A percentile compares a stretch with the other conserved stretches of the same genome.
Evolutionary conservation across 1,140 invertebrate species (phyloP).

Genomic region (Sycophaga agraensis): DNA sequence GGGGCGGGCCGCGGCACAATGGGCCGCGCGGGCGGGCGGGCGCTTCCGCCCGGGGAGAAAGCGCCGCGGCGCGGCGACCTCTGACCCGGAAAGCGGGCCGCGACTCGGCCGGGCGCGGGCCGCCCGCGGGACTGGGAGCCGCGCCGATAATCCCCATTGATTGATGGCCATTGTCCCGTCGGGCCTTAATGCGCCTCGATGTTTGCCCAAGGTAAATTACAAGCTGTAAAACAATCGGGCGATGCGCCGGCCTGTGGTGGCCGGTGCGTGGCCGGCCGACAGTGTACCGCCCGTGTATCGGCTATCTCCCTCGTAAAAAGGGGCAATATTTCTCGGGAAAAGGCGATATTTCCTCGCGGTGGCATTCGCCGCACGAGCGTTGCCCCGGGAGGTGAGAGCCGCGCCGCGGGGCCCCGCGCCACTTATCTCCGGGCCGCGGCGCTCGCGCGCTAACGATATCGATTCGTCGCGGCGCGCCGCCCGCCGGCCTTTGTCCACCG

Average conservation of each 20-base stretch:
- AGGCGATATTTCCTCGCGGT: conserved; percentile 48
- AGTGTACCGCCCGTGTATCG: too few relatives aligned
- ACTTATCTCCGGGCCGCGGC: neutral
- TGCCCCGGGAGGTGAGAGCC: conserved; percentile 54
- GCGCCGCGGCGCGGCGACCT: conserved; percentile 48
- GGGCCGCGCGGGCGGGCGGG: conserved; percentile 1
- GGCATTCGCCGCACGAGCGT: conserved; percentile 52
- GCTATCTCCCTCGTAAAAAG: conserved; percentile 16
- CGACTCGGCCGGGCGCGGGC: too few relatives aligned
- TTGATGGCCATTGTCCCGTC: conserved; percentile 13
- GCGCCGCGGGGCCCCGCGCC: conserved; percentile 39
- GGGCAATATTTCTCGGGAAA: conserved; percentile 18
- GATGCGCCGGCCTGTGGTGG: too few relatives aligned
- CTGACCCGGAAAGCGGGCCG: too few relatives aligned
- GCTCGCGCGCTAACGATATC: neutral
- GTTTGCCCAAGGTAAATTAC: conserved; percentile 23
- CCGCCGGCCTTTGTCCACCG: too few relatives aligned
- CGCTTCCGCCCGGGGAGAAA: conserved; percentile 50
- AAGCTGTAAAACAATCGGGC: conserved; percentile 14
- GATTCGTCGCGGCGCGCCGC: neutral
- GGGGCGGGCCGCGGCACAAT: conserved; percentile 12
- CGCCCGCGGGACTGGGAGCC: too few relatives aligned
- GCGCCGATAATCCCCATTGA: neutral
- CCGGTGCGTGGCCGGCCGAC: too few relatives aligned
- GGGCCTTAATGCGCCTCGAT: neutral